Evolutionary conservation across 2,113 vertebrate genomes (phyloP).

Genomic region (Notarius lentiginosus): DNA sequence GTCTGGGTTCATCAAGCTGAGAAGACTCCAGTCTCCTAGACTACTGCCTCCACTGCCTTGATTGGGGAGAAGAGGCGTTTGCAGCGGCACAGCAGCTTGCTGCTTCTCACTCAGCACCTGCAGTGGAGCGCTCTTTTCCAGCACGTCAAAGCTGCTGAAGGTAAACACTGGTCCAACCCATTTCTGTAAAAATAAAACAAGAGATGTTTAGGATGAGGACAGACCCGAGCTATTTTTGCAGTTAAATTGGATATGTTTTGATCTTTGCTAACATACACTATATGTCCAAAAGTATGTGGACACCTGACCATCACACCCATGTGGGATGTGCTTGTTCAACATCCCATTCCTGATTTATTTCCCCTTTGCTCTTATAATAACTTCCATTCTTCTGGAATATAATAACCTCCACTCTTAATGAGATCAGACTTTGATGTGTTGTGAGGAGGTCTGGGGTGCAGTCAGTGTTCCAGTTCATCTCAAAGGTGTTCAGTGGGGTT

Average conservation of each 20-base stretch:
- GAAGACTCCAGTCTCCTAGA: constrained; percentile 40
- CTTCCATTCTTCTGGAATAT: too few species aligned
- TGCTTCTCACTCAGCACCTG: constrained; percentile 56
- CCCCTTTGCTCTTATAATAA: not conserved
- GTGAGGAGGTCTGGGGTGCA: not conserved
- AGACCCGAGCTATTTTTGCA: not conserved
- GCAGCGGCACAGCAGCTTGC: constrained; percentile 17
- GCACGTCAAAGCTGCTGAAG: constrained; percentile 66
- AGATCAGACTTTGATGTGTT: not conserved
- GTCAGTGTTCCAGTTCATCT: not conserved
- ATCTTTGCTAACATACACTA: not conserved
- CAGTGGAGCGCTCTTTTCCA: constrained; percentile 48
- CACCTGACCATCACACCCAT: not conserved
- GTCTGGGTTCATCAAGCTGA: not conserved
- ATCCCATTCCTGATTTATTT: not conserved
- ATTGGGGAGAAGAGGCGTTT: constrained; percentile 38
- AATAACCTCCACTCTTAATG: not conserved
- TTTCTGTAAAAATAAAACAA: constrained; percentile 59
- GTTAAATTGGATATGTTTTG: not conserved
- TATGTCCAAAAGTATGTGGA: not conserved
- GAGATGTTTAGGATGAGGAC: not conserved
- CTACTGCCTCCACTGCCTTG: constrained; percentile 25
- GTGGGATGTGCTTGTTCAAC: not conserved
- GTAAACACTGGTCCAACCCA: constrained; percentile 70
- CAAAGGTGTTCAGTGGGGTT: not conserved